Evolutionary conservation across 1,140 invertebrate genomes (phyloP), one percentile per base, ranked within the genome.

Genomic region (Eupeodes corollae): DNA sequence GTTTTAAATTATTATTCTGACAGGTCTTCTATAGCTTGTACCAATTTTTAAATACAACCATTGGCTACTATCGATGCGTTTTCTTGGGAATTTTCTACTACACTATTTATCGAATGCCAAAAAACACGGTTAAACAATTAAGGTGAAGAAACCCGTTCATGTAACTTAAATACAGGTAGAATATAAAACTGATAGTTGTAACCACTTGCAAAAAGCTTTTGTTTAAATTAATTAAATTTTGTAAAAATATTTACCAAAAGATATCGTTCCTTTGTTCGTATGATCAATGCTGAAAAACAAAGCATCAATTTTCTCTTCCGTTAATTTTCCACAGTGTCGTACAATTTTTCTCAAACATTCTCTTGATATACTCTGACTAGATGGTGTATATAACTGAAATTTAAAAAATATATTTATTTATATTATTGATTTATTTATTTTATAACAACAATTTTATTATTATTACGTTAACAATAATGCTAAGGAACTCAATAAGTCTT

Each of bases 401-500:
- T 16, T 12, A 12, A 42, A 41, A 33, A 1, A 42, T 15, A 35
- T 13, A 26, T 40, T 33, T 40, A 38, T 32, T 18, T 44, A 19
- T 15, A 26, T 48, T 1, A 14, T 26, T 33, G 12, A 1, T 47
- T 10, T 43, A 6, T 32, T 41, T 16, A 6, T 37, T 26, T 21
- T 42, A 10, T 8, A 2, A 38, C 3, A 35, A 32, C 21, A 32
- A 35, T 14, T 16, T 37, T 40, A 12, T 2, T 21, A 14, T 9
- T 6, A 44, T 60, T 45, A 67, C 63, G 39, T 63, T 53, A 13
- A 57, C 34, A 6, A 67, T 47, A 9, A 56, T 48, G 3, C 56
- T 56, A 21, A 67, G 46, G 52, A 63, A 61, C 13, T 52, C 57
- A 37, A 66, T 44, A n/a, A 63, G 54, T n/a, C 62, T 51, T 15